Conservation (phyloP, 2,797 vertebrate species). For the Perodicticus potto region DNA sequence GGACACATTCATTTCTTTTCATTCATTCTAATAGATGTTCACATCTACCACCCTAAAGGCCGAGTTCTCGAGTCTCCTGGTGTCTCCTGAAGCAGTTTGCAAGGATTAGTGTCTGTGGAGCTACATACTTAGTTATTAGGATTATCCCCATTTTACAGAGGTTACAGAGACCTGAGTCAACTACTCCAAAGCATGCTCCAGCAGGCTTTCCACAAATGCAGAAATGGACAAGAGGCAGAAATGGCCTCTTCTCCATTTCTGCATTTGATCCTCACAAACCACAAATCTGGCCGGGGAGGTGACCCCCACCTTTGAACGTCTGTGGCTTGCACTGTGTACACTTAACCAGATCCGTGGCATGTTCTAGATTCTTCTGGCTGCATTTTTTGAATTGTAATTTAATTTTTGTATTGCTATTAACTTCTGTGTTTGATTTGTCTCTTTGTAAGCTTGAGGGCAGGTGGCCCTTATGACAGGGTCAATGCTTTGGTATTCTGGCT, state of each 20-base stretch:
- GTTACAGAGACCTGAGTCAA: background rate
- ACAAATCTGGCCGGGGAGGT: background rate
- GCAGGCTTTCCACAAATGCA: background rate
- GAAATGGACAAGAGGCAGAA: no score
- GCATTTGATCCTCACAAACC: background rate
- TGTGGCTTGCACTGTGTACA: background rate
- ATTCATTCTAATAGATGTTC: slow-evolving; percentile 27
- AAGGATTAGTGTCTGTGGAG: background rate
- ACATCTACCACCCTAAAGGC: background rate
- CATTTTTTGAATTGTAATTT: slow-evolving; percentile 45
- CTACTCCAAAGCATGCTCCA: background rate
- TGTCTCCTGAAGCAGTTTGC: background rate
- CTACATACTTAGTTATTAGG: background rate
- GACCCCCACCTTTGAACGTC: background rate
- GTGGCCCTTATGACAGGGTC: slow-evolving; percentile 33
- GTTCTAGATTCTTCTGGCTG: slow-evolving; percentile 34
- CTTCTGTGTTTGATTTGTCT: slow-evolving; percentile 29
- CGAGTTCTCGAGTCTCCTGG: background rate
- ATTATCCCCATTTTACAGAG: slow-evolving; percentile 6
- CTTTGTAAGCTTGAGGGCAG: slow-evolving; percentile 56
- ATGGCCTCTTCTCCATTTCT: background rate
- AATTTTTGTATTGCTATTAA: slow-evolving; percentile 52
- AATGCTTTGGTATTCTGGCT: slow-evolving; percentile 36
- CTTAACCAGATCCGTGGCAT: slow-evolving; percentile 11
- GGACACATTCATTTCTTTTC: background rate